phyloP scores from a whole-genome alignment of 2,888 invertebrate species.

The Clistopyga incitator region DNA sequence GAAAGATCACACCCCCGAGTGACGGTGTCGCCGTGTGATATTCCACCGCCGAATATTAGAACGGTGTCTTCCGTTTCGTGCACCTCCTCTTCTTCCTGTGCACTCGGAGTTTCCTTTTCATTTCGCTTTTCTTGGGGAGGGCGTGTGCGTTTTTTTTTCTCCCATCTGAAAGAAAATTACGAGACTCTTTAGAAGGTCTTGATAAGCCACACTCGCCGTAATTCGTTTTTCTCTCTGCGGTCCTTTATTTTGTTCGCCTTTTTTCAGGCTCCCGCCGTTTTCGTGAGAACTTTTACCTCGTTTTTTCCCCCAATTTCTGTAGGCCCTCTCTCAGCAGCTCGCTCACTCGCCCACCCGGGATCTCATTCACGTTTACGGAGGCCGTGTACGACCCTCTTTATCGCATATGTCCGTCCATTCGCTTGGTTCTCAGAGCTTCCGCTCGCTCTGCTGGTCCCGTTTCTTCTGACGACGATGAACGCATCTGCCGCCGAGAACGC shows the following conservation, averaged over 20 bases:
- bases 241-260: constrained; percentile 17
- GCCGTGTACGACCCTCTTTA: constrained; percentile 69
- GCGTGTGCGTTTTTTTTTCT: constrained; percentile 22
- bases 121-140: background rate
- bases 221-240: constrained; percentile 53
- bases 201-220: constrained; percentile 63
- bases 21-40: constrained; percentile 29
- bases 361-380: constrained; percentile 66
- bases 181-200: constrained; percentile 55
- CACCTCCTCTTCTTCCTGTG: constrained; percentile 46
- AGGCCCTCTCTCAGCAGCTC: constrained; percentile 44
- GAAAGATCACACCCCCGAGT: constrained; percentile 32
- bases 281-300: constrained; percentile 27
- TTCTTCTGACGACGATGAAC: constrained; percentile 52
- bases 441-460: constrained; percentile 21
- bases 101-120: constrained; percentile 21
- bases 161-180: constrained; percentile 44
- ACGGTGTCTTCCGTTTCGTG: constrained; percentile 30
- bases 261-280: constrained; percentile 23
- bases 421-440: constrained; percentile 50
- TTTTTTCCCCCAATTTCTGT: constrained; percentile 40
- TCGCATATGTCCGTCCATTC: constrained; percentile 67
- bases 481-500: constrained; percentile 60
- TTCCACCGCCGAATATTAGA: constrained; percentile 40
- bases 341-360: constrained; percentile 50